A percentile compares a stretch with the other conserved stretches of the same genome.
These are phyloP conservation scores for Geococcyx californianus DNA, from an alignment of 2,113 vertebrate species.

Conservation along the genomic window DNA sequence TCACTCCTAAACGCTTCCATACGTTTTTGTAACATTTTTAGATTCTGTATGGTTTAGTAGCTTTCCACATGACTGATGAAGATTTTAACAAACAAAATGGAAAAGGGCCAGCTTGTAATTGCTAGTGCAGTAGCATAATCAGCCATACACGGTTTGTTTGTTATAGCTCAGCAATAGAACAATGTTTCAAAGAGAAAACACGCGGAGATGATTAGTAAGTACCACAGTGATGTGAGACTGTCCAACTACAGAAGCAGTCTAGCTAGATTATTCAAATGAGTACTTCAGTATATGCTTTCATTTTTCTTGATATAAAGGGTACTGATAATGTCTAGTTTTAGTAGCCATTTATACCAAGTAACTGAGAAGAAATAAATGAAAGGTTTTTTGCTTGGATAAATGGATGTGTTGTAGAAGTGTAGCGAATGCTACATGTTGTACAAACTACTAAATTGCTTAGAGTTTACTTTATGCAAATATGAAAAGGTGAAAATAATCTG, in stretches of 20 bases:
- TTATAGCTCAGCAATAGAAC: slow-evolving; percentile 50
- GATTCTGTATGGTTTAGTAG: slow-evolving; percentile 23
- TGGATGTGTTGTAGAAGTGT: not conserved
- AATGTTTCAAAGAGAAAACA: slow-evolving; percentile 65
- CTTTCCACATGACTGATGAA: slow-evolving; percentile 59
- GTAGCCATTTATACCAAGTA: slow-evolving; percentile 26
- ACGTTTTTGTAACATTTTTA: not conserved
- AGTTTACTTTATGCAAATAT: not conserved
- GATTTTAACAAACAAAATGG: slow-evolving; percentile 69
- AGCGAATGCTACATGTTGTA: not conserved
- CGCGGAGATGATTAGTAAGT: slow-evolving; percentile 39
- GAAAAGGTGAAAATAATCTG: not conserved
- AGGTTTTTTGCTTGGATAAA: slow-evolving; percentile 5
- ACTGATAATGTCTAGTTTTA: slow-evolving; percentile 47
- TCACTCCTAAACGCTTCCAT: slow-evolving; percentile 1
- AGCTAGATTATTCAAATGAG: not conserved
- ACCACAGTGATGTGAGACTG: not conserved
- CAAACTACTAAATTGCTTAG: not conserved
- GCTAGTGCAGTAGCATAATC: slow-evolving; percentile 61
- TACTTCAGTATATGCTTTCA: slow-evolving; percentile 13
- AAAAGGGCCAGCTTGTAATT: slow-evolving; percentile 68
- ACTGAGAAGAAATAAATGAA: slow-evolving; percentile 31
- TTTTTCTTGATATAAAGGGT: slow-evolving; percentile 31
- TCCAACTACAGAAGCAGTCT: slow-evolving; percentile 11
- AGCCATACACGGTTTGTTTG: slow-evolving; percentile 63